A percentile compares a stretch with the other conserved stretches of the same genome.
phyloP scores from a whole-genome alignment of 2,888 invertebrate species.

The Drosophila gaucha region DNA sequence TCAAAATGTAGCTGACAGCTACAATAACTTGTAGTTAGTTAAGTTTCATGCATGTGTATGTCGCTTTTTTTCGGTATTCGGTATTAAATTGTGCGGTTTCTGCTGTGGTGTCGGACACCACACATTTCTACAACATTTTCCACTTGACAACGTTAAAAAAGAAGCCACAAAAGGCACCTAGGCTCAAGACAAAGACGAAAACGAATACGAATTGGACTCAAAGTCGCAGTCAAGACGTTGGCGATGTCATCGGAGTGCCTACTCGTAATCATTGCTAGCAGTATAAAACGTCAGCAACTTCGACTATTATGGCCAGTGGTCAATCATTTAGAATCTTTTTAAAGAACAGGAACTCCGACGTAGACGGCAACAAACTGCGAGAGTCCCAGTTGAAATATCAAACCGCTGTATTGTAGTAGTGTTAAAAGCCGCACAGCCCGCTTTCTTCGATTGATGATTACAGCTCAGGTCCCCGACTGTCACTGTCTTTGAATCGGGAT shows the following conservation, averaged over 20 bases:
- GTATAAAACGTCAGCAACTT: slow-evolving; percentile 61
- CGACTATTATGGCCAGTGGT: slow-evolving; percentile 75
- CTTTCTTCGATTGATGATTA: slow-evolving; percentile 77
- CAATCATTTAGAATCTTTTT: slow-evolving; percentile 68
- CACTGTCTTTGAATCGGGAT: slow-evolving; percentile 48
- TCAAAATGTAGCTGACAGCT: slow-evolving; percentile 46
- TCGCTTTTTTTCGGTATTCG: slow-evolving; percentile 52
- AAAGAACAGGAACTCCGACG: slow-evolving; percentile 41
- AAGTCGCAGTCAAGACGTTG: slow-evolving; percentile 18
- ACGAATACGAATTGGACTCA: slow-evolving; percentile 21
- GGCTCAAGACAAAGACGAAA: slow-evolving; percentile 28
- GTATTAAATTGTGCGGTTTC: slow-evolving; percentile 82
- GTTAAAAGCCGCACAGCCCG: slow-evolving; percentile 68
- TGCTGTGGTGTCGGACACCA: slow-evolving; percentile 70
- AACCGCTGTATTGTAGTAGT: slow-evolving; percentile 70
- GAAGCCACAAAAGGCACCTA: slow-evolving; percentile 71
- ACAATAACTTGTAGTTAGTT: slow-evolving; percentile 45
- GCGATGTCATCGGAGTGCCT: slow-evolving; percentile 53
- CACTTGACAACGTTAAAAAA: slow-evolving; percentile 78
- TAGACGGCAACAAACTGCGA: slow-evolving; percentile 7
- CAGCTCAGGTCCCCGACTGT: slow-evolving; percentile 51
- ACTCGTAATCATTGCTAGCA: slow-evolving; percentile 49
- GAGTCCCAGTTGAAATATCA: slow-evolving; percentile 67
- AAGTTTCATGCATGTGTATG: slow-evolving; percentile 35
- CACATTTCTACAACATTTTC: slow-evolving; percentile 78